These are phyloP conservation scores for Drosophila ficusphila DNA, from an alignment of 1,140 invertebrate species.

Conservation along the genomic window DNA sequence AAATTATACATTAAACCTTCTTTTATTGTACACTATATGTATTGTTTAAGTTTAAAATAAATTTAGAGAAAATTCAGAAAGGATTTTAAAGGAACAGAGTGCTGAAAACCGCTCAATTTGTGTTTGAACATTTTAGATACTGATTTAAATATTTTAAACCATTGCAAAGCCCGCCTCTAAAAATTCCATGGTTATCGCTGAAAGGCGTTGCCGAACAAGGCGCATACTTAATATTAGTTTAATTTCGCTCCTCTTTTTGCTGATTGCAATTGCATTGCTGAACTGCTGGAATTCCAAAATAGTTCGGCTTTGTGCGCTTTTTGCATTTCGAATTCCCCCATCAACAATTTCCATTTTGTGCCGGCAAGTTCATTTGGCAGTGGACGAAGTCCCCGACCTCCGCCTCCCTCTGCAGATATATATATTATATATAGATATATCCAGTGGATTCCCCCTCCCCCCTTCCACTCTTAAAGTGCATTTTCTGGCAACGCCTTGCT, in stretches of 20 bases:
- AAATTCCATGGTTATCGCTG: slow-evolving; percentile 3
- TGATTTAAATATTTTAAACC: too few relatives aligned
- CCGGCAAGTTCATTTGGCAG: slow-evolving; percentile 56
- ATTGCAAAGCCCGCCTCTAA: background rate
- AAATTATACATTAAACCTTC: too few relatives aligned
- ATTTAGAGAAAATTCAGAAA: too few relatives aligned
- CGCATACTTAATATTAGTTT: slow-evolving; percentile 70
- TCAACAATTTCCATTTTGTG: slow-evolving; percentile 62
- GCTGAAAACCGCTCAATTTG: too few relatives aligned
- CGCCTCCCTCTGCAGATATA: background rate
- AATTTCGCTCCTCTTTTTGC: slow-evolving; percentile 16
- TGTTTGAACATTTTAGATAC: too few relatives aligned
- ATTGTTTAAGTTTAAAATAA: background rate
- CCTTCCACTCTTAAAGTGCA: slow-evolving; percentile 1
- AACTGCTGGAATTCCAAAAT: slow-evolving; percentile 41
- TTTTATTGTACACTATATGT: background rate
- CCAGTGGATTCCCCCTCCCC: too few relatives aligned
- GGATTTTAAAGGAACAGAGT: too few relatives aligned
- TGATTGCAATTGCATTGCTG: slow-evolving; percentile 35
- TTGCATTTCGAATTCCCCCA: slow-evolving; percentile 52
- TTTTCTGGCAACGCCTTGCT: slow-evolving; percentile 45
- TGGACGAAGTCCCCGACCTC: slow-evolving; percentile 3
- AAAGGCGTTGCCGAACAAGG: slow-evolving; percentile 12
- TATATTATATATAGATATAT: slow-evolving; percentile 1
- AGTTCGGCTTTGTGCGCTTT: slow-evolving; percentile 53